Evolutionary conservation across 2,113 vertebrate species (phyloP), one percentile per base, ranked within the genome.

Genomic region (Leptobrachium ailaonicum): DNA sequence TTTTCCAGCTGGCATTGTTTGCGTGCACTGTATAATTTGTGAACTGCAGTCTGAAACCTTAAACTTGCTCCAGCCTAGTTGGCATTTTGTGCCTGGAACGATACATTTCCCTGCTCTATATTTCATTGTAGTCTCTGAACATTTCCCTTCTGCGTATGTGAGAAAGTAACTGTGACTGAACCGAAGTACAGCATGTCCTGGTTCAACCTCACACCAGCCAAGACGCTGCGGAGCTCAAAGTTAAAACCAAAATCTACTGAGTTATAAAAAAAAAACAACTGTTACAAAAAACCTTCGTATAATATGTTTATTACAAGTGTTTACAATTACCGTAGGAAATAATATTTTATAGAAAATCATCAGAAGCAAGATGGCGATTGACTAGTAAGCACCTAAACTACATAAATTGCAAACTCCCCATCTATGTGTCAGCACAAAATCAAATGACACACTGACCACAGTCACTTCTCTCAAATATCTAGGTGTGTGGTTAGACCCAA

Each of bases 1-100:
- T 12, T 32, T 50, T 79, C 77, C 77, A 79, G 77, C 77, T 73
- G 77, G 77, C 60, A 66, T n/a, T 20, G 9, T 64, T 44, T 66
- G 62, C 20, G 11, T 56, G 63, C 32, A 6, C 58, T 79, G 45
- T 79, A 66, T 73, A 73, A 79, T 73, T 79, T 73, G 70, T 73
- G 70, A 72, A 73, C 77, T 79, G 69, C 77, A 66, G 69, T 40
- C 70, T 73, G 70, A 79, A 79, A 73, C 69, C 50, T 73, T 66
- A 79, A 66, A 79, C 60, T 73, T 54, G 32, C 53, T 66, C 66
- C 32, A 56, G 40, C 70, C 50, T 62, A 73, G 14, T 56, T 79
- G 77, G 77, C 62, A 79, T 73, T 47, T 79, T 79, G 60, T 79
- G 60, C 77, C 77, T 79, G 60, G 70, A 72, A 66, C 69, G 64